Percentiles rank a stretch among this genome's conserved stretches.
Conservation (phyloP, 2,113 vertebrate species). For the Pan troglodytes region DNA sequence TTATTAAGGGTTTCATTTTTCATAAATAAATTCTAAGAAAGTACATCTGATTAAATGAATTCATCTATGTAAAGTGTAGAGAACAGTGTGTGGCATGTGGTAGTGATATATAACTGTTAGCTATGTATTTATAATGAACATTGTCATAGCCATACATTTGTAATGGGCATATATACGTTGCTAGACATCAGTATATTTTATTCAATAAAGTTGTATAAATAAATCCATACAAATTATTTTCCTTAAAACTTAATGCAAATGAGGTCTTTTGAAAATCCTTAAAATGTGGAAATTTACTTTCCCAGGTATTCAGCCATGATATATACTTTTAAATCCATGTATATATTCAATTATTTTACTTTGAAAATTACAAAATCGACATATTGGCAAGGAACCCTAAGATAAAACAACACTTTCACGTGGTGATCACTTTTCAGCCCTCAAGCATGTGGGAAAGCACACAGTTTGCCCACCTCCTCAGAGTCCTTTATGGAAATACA, state of each 20-base stretch:
- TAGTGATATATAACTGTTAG: neutral
- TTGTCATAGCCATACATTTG: neutral
- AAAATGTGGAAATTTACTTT: neutral
- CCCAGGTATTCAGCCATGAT: neutral
- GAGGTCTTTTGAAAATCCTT: neutral
- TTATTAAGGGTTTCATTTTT: constrained; percentile 32
- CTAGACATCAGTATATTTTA: neutral
- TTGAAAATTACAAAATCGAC: neutral
- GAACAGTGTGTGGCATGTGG: neutral
- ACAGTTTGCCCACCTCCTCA: neutral
- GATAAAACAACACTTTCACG: neutral
- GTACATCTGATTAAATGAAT: neutral
- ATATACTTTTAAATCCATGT: neutral
- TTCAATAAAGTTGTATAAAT: neutral
- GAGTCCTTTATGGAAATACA: neutral
- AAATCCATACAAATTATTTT: neutral
- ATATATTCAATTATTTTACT: neutral
- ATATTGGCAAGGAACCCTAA: neutral
- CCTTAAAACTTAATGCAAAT: neutral
- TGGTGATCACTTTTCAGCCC: neutral
- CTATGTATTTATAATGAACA: neutral
- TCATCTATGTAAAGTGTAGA: neutral
- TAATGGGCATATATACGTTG: neutral
- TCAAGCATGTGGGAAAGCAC: neutral
- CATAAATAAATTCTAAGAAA: constrained; percentile 40